These are phyloP conservation scores for Pardosa pseudoannulata DNA, from an alignment of 2,888 invertebrate genomes.

Conservation along the genomic window DNA sequence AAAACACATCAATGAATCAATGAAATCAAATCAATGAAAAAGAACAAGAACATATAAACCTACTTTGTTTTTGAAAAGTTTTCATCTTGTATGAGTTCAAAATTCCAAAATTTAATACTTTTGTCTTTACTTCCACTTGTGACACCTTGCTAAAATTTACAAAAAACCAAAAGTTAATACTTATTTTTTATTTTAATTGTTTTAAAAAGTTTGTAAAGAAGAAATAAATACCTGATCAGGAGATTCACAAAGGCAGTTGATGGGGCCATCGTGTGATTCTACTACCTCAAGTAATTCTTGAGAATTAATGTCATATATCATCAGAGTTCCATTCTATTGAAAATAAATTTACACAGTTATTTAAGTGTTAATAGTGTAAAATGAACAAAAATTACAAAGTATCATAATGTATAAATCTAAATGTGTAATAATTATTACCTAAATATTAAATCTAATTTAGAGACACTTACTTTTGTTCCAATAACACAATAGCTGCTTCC, in stretches of 20 bases:
- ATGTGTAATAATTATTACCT: too few species aligned
- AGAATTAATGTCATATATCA: slow-evolving; percentile 90
- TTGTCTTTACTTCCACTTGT: slow-evolving; percentile 92
- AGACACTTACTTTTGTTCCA: slow-evolving; percentile 86
- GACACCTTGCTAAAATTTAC: slow-evolving; percentile 83
- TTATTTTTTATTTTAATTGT: too few species aligned
- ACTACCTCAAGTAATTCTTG: slow-evolving; percentile 89
- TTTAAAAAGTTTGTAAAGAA: slow-evolving; percentile 76
- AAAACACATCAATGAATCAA: background rate
- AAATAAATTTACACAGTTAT: too few species aligned
- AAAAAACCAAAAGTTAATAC: slow-evolving; percentile 35
- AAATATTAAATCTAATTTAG: too few species aligned
- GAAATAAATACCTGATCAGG: slow-evolving; percentile 85
- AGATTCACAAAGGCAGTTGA: slow-evolving; percentile 87
- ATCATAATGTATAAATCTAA: too few species aligned
- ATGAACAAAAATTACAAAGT: too few species aligned
- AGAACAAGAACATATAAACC: background rate
- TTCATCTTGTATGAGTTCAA: slow-evolving; percentile 86
- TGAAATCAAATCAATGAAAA: background rate
- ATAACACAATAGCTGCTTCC: slow-evolving; percentile 92
- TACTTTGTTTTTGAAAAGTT: slow-evolving; percentile 72
- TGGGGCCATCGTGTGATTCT: slow-evolving; percentile 86
- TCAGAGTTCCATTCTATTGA: slow-evolving; percentile 83
- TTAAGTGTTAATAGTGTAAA: too few species aligned
- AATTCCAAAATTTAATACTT: slow-evolving; percentile 95